A percentile compares a stretch with the other conserved stretches of the same genome.
Evolutionary conservation across 1,140 invertebrate genomes (phyloP).

Genomic region (Himalopsyche phryganea): DNA sequence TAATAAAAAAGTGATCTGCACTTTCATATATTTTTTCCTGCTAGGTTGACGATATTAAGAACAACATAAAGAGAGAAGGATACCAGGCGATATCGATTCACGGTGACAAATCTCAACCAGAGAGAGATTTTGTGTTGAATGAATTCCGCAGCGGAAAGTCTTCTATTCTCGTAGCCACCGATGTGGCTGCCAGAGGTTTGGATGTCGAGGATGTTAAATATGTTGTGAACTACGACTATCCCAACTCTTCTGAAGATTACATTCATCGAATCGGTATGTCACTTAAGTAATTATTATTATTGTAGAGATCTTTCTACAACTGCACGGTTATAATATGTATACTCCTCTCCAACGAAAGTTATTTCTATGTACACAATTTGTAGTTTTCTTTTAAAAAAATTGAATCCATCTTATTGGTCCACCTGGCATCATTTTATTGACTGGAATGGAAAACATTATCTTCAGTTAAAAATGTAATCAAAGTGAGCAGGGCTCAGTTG

Average conservation of each 20-base stretch:
- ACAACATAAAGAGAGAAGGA: conserved; percentile 82
- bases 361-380: no score
- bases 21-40: no score
- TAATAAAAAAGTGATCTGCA: no score
- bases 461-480: no score
- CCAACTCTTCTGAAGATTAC: conserved; percentile 97
- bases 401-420: no score
- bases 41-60: conserved; percentile 92
- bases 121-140: conserved; percentile 86
- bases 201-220: conserved; percentile 99
- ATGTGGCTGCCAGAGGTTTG: conserved; percentile 96
- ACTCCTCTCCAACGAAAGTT: no score
- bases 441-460: no score
- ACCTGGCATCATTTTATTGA: no score
- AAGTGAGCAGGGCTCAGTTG: no score
- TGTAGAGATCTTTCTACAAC: no score
- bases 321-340: no score
- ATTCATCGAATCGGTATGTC: conserved; percentile 92
- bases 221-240: conserved; percentile 99
- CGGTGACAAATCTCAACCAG: conserved; percentile 96
- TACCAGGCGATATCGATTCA: conserved; percentile 90
- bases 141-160: conserved; percentile 92
- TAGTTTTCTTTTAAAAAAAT: no score
- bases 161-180: conserved; percentile 96
- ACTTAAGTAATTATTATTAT: neutral